Evolutionary conservation across 2,888 invertebrate species (phyloP).

Genomic region (Therioaphis trifolii): DNA sequence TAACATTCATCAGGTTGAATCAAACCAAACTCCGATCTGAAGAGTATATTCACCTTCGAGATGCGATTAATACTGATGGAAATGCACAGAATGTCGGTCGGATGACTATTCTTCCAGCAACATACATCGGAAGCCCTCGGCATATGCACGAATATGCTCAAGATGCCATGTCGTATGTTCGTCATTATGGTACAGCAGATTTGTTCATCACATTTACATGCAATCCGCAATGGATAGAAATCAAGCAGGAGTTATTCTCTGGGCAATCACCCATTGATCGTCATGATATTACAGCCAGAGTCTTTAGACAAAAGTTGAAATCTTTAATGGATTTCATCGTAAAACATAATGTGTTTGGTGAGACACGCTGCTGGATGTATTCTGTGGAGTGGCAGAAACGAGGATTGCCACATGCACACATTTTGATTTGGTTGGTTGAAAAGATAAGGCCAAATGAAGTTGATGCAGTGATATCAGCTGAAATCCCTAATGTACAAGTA

Average conservation of each 20-base stretch:
- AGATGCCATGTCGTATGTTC: constrained; percentile 65
- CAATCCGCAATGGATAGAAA: not conserved
- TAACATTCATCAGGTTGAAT: no score
- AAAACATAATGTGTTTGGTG: no score
- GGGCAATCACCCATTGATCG: constrained; percentile 9
- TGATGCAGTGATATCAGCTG: no score
- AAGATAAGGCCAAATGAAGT: no score
- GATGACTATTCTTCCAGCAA: constrained; percentile 66
- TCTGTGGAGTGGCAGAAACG: no score
- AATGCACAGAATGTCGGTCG: constrained; percentile 63
- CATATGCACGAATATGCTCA: constrained; percentile 67
- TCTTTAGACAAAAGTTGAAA: constrained; percentile 7
- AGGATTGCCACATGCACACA: no score
- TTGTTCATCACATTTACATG: no score
- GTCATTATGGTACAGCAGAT: no score
- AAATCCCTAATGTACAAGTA: no score
- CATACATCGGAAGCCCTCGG: constrained; percentile 66
- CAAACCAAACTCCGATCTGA: no score
- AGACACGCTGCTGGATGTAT: no score
- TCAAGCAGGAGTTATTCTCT: not conserved
- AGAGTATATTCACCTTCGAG: constrained; percentile 64
- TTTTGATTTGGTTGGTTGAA: no score
- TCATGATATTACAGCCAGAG: constrained; percentile 2
- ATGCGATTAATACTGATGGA: constrained; percentile 65
- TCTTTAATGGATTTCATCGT: not conserved